Conservation (phyloP, 2,888 invertebrate species). For the Acleris holmiana region DNA sequence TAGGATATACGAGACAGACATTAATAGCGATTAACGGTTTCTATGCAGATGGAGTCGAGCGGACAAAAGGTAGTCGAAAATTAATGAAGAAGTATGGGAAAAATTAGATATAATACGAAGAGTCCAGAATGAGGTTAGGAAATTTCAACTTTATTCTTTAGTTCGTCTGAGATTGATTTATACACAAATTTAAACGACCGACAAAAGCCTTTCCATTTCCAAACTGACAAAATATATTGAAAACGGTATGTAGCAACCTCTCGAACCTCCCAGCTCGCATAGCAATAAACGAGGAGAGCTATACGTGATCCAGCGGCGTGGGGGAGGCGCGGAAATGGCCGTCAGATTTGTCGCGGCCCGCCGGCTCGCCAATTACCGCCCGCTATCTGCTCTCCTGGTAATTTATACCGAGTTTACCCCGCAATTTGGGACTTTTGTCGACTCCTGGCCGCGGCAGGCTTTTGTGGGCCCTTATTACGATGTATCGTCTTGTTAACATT, state of each 20-base stretch:
- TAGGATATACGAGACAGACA: too few species aligned
- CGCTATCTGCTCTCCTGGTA: constrained; percentile 49
- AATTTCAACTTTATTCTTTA: too few species aligned
- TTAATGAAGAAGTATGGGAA: too few species aligned
- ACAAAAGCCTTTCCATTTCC: too few species aligned
- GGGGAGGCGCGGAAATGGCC: constrained; percentile 64
- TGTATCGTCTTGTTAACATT: background rate
- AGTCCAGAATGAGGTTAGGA: too few species aligned
- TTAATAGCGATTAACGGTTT: too few species aligned
- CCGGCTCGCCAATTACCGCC: constrained; percentile 68
- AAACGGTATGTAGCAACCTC: background rate
- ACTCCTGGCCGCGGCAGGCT: background rate
- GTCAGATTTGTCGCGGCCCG: constrained; percentile 72
- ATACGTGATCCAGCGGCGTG: constrained; percentile 40
- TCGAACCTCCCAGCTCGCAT: constrained; percentile 4
- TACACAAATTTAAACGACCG: too few species aligned
- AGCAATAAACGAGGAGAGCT: constrained; percentile 33
- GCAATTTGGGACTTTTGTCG: constrained; percentile 25
- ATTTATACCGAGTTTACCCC: constrained; percentile 50
- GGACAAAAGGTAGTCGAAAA: too few species aligned
- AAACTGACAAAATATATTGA: too few species aligned
- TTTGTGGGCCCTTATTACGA: background rate
- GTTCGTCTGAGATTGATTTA: too few species aligned
- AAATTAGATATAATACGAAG: too few species aligned
- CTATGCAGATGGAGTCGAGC: too few species aligned